Conservation (phyloP, 2,797 vertebrate genomes). For the Leptoclinus maculatus region DNA sequence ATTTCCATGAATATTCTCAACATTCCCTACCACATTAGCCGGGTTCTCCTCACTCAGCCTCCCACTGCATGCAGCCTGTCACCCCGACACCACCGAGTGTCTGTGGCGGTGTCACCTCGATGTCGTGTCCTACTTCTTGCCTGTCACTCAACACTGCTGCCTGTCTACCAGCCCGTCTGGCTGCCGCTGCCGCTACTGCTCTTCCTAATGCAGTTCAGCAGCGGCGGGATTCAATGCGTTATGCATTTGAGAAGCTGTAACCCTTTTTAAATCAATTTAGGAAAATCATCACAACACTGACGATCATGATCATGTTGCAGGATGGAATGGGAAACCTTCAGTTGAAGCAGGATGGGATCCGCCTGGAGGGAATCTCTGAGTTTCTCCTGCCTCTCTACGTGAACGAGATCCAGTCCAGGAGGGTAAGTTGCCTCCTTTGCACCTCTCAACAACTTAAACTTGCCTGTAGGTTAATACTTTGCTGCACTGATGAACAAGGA, state of each 20-base stretch:
- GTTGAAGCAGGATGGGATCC: slow-evolving; percentile 91
- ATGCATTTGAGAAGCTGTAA: not conserved
- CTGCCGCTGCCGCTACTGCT: slow-evolving; percentile 9
- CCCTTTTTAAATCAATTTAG: slow-evolving; percentile 28
- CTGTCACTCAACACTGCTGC: slow-evolving; percentile 59
- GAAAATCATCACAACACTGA: slow-evolving; percentile 13
- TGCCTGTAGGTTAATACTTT: slow-evolving; percentile 41
- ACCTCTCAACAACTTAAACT: slow-evolving; percentile 14
- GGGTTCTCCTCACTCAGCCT: slow-evolving; percentile 42
- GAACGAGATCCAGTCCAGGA: slow-evolving; percentile 93
- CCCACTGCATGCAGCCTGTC: slow-evolving; percentile 55
- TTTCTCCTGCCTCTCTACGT: slow-evolving; percentile 94
- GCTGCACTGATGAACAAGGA: slow-evolving; percentile 34
- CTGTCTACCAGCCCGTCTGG: slow-evolving; percentile 29
- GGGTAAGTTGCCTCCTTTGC: slow-evolving; percentile 82
- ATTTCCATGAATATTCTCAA: slow-evolving; percentile 28
- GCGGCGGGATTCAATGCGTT: slow-evolving; percentile 7
- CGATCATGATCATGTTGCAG: slow-evolving; percentile 79
- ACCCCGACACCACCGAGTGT: slow-evolving; percentile 47
- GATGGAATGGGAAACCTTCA: slow-evolving; percentile 94
- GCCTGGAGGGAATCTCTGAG: slow-evolving; percentile 93
- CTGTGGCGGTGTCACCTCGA: slow-evolving; percentile 60
- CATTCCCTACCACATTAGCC: slow-evolving; percentile 55
- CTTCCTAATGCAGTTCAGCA: slow-evolving; percentile 22
- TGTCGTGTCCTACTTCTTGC: slow-evolving; percentile 65